phyloP scores from a whole-genome alignment of 2,113 vertebrate genomes.

The Petromus typicus region DNA sequence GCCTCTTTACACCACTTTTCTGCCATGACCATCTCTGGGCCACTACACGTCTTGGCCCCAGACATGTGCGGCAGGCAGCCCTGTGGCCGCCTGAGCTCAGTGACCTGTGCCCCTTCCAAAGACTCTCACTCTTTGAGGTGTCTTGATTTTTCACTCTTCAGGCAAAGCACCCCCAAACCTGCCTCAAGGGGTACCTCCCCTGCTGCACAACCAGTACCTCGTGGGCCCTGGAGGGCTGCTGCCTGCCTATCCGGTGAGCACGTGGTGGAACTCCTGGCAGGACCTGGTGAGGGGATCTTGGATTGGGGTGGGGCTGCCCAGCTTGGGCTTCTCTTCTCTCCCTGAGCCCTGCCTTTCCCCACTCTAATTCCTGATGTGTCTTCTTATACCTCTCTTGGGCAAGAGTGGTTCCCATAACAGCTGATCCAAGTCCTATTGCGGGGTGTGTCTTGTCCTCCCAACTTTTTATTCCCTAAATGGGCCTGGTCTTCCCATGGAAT shows the following conservation, averaged over 20 bases:
- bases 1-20: background rate
- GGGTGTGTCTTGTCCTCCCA: background rate
- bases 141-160: constrained; percentile 83
- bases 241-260: constrained; percentile 97
- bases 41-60: background rate
- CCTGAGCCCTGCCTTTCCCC: background rate
- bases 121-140: background rate
- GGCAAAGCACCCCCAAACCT: constrained; percentile 98
- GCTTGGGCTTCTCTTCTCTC: background rate
- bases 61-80: background rate
- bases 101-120: background rate
- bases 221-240: constrained; percentile 98
- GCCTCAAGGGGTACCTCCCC: constrained; percentile 95
- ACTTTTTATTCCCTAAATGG: background rate
- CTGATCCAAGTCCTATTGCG: background rate
- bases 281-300: background rate
- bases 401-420: background rate
- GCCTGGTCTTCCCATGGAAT: background rate
- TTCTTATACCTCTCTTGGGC: background rate
- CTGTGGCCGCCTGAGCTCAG: background rate
- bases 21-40: background rate
- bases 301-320: background rate
- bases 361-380: background rate
- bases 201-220: constrained; percentile 98
- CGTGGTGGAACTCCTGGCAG: constrained; percentile 49